Percentiles rank a stretch among this genome's conserved stretches.
These are phyloP conservation scores for silkworm (Bombyx mori) DNA, from an alignment of 1,140 invertebrate species.

Conservation along the genomic window ASM3026992v2 NC_085108.1:884501-885000, in stretches of 20 bases:
- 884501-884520: too few species aligned
- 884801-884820: conserved; percentile 43
- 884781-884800: conserved; percentile 55
- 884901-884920: conserved; percentile 30
- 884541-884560: background rate
- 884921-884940: conserved; percentile 44
- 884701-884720: conserved; percentile 61
- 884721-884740: conserved; percentile 36
- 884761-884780: conserved; percentile 56
- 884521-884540: background rate
- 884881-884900: conserved; percentile 41
- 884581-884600: background rate
- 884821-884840: too few species aligned
- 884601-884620: conserved; percentile 44
- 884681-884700: conserved; percentile 45
- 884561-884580: background rate
- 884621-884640: conserved; percentile 53
- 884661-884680: conserved; percentile 42
- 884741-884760: conserved; percentile 54
- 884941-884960: conserved; percentile 13
- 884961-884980: conserved; percentile 7
- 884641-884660: conserved; percentile 35
- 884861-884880: conserved; percentile 5
- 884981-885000: too few species aligned
- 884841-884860: too few species aligned